Conservation (phyloP, 2,888 invertebrate genomes). For the Aleiodes leptofemur region DNA sequence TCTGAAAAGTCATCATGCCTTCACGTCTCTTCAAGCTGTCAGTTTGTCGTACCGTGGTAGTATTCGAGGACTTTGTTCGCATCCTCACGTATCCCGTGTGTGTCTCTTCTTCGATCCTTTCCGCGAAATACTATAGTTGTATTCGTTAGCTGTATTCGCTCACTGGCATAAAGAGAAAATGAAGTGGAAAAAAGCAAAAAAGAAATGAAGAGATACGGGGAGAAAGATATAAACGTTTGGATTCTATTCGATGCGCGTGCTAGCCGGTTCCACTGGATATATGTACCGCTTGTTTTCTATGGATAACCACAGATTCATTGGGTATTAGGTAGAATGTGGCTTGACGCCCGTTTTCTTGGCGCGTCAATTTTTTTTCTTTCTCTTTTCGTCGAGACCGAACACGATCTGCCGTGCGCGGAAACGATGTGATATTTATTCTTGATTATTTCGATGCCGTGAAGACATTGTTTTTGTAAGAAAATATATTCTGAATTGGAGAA, state of each 20-base stretch:
- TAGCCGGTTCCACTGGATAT: slow-evolving; percentile 46
- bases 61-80: slow-evolving; percentile 61
- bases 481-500: too few species aligned
- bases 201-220: slow-evolving; percentile 30
- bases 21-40: slow-evolving; percentile 55
- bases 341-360: slow-evolving; percentile 54
- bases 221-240: slow-evolving; percentile 48
- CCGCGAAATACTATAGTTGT: slow-evolving; percentile 66
- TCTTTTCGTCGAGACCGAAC: too few species aligned
- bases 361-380: slow-evolving; percentile 55
- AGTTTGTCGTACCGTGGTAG: slow-evolving; percentile 22
- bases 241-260: slow-evolving; percentile 65
- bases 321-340: slow-evolving; percentile 47
- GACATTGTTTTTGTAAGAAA: too few species aligned
- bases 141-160: slow-evolving; percentile 62
- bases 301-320: slow-evolving; percentile 14
- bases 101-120: slow-evolving; percentile 67
- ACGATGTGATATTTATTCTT: too few species aligned
- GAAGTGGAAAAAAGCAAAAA: slow-evolving; percentile 41
- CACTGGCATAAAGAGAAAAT: slow-evolving; percentile 61
- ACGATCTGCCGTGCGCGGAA: too few species aligned
- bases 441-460: too few species aligned
- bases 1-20: slow-evolving; percentile 53
- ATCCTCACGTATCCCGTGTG: slow-evolving; percentile 66
- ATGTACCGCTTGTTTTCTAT: slow-evolving; percentile 27